phyloP scores from a whole-genome alignment of 2,797 vertebrate species.

The Rhinella marina region DNA sequence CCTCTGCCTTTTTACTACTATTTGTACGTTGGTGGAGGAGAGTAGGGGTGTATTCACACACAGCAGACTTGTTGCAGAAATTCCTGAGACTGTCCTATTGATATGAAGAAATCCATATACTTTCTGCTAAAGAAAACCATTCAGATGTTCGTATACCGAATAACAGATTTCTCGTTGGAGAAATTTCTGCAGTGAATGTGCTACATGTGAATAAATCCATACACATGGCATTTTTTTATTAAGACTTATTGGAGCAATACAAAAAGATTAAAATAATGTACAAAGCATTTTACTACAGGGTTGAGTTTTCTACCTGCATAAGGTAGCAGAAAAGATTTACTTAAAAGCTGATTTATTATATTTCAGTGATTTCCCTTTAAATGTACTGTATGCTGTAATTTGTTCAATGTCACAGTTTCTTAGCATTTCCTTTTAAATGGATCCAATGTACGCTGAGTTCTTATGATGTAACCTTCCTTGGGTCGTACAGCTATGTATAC shows the following conservation, averaged over 20 bases:
- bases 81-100: too few species aligned
- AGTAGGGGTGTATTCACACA: not conserved
- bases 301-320: not conserved
- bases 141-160: too few species aligned
- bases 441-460: not conserved
- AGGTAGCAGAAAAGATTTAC: not conserved
- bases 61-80: too few species aligned
- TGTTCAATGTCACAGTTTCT: not conserved
- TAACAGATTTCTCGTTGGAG: too few species aligned
- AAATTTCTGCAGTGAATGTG: too few species aligned
- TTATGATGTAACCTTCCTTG: slow-evolving; percentile 11
- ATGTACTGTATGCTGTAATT: not conserved
- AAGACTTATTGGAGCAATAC: not conserved
- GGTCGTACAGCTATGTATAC: not conserved
- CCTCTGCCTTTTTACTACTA: not conserved
- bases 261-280: not conserved
- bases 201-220: too few species aligned
- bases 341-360: not conserved
- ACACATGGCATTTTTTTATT: not conserved
- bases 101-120: too few species aligned
- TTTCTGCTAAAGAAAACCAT: too few species aligned
- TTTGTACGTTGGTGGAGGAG: not conserved
- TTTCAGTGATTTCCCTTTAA: not conserved
- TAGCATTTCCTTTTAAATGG: not conserved
- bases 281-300: not conserved